Conservation (phyloP, 1,140 invertebrate genomes). For the Bombus waltoni region DNA sequence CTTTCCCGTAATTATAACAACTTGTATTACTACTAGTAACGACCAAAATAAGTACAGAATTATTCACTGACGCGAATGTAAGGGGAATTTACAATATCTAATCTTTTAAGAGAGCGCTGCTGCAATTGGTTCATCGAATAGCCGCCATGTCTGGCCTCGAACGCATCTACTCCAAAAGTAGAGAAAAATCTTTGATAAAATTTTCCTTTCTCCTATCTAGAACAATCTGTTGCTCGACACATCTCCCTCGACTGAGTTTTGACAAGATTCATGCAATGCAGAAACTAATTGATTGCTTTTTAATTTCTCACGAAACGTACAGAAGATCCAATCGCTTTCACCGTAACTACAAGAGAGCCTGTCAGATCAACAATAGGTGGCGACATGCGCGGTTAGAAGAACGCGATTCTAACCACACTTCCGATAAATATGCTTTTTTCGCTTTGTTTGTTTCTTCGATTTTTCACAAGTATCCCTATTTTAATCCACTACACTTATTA, state of each 20-base stretch:
- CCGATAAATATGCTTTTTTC: conserved; percentile 17
- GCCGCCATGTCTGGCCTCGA: conserved; percentile 70
- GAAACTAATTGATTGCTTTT: neutral
- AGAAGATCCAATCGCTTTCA: conserved; percentile 74
- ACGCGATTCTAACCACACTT: conserved; percentile 71
- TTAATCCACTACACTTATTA: conserved; percentile 4
- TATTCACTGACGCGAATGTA: conserved; percentile 64
- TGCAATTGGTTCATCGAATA: conserved; percentile 69
- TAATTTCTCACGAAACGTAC: conserved; percentile 47
- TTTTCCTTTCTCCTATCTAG: neutral
- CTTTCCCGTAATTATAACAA: conserved; percentile 33
- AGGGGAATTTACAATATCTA: conserved; percentile 57
- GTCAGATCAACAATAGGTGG: conserved; percentile 73
- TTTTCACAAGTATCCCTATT: neutral
- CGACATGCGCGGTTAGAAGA: conserved; percentile 69
- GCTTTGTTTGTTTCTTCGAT: neutral
- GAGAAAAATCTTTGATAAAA: conserved; percentile 5
- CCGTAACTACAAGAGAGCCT: conserved; percentile 63
- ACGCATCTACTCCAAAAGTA: conserved; percentile 45
- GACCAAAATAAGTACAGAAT: conserved; percentile 74
- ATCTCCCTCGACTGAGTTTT: neutral
- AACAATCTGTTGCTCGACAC: neutral
- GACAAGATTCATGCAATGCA: neutral
- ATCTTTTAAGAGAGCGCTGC: conserved; percentile 57
- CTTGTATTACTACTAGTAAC: conserved; percentile 56